Base-by-base conservation (phyloP, 2,888 invertebrate genomes). In the Tortrix viridana region DNA sequence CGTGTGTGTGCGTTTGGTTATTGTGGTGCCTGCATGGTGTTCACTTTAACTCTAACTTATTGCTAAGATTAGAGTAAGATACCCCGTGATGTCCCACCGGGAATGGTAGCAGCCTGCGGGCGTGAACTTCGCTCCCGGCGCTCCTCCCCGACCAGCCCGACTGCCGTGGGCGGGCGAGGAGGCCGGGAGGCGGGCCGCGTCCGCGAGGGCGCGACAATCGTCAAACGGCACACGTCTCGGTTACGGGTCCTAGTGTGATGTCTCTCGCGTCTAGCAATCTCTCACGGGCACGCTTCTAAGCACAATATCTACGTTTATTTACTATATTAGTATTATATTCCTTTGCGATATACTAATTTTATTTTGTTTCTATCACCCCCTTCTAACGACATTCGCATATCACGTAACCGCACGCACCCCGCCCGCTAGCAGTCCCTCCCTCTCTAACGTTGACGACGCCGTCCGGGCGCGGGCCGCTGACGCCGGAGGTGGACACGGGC, bases 401-500 rank as follows among this genome's bases (percentile, higher is more conserved):
- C 83, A 80, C 79, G 78, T 87, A 85, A 85, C 78, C 71, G 71
- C 70, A 70, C 69, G 65, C 67, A 55, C 69, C 70, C 69, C 61
- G 47, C 61, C 68, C 67, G 72, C 71, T 68, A 69, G n/a, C n/a
- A n/a, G 44, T 26, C 66, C 49, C 67, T 61, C 75, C 79, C 72
- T 46, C 67, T 67, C 78, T 81, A 69, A 77, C 75, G 53, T 65
- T 73, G 69, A 71, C 77, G 75, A 63, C 78, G 75, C 75, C 75
- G 74, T 70, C 76, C 71, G 60, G 70, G 65, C 56, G 61, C 68
- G 64, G 71, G n/a, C n/a, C n/a, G n/a, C n/a, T n/a, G n/a, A n/a
- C n/a, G n/a, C n/a, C n/a, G n/a, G n/a, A n/a, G 73, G 65, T 82
- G 82, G 69, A 84, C 86, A 74, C 88, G 77, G 88, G 81, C 75